Base-by-base conservation (phyloP, 2,888 invertebrate genomes). In the Platycheirus albimanus region DNA sequence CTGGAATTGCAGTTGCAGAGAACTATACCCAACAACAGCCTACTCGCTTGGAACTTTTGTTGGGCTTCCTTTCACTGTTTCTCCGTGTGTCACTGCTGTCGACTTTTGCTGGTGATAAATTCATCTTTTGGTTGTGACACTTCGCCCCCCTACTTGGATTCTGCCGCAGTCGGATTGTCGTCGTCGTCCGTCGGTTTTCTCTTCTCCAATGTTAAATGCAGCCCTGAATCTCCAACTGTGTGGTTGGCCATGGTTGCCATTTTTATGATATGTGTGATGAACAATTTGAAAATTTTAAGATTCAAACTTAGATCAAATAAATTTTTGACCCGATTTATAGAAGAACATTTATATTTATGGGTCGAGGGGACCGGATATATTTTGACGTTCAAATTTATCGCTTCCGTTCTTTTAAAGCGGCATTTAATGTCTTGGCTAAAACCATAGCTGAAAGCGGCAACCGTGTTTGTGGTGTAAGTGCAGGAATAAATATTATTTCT, bases 121-220 rank as follows among this genome's bases (percentile, higher is more conserved):
- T 87, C 87, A 87, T 87, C 87, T 87, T 86, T 86, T 83, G 83
- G 85, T 85, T 81, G 86, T 86, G 87, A 86, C 87, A 86, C 84
- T 86, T 75, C 56, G 52, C 77, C 77, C 41, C 49, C 81, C 51
- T 74, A 64, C 72, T 63, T 78, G 69, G 71, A 51, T 52, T 41
- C 17, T 58, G 66, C 33, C 43, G 30, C 56, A 52, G 64, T 0
- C 43, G 47, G 11, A 5, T 13, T 20, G n/a, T 43, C 15, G 28
- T n/a, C 36, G 36, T 30, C 33, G 2, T 24, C 5, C 36, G 10
- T n/a, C 47, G 54, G 24, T 56, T 15, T 28, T 17, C 36, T 13
- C 33, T 24, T 17, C 17, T 11, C 17, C 17, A n/a, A 5, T 20
- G 51, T 51, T 54, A 41, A 51, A 64, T 58, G 70, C 56, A 75